A percentile compares a stretch with the other conserved stretches of the same genome.
phyloP scores from a whole-genome alignment of 2,113 vertebrate genomes.

The Phodopus roborovskii region DNA sequence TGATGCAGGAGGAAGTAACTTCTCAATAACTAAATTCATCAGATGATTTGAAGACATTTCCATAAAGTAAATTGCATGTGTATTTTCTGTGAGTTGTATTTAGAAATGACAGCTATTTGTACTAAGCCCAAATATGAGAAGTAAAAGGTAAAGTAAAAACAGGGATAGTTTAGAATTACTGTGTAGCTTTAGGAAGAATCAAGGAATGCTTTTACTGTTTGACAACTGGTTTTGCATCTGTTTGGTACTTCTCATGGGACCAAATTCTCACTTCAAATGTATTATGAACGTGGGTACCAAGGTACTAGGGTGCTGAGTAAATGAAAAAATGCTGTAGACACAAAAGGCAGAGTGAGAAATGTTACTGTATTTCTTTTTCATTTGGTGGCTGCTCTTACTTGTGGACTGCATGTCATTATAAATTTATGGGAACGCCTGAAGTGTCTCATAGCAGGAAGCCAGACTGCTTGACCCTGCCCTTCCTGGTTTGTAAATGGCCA shows the following conservation, averaged over 20 bases:
- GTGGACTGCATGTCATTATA: neutral
- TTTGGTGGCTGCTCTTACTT: neutral
- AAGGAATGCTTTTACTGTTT: neutral
- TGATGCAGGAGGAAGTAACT: constrained; percentile 16
- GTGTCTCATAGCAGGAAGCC: constrained; percentile 65
- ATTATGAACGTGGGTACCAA: constrained; percentile 7
- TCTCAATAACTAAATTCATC: constrained; percentile 12
- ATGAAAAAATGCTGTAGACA: neutral
- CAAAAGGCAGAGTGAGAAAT: neutral
- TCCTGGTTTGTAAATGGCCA: constrained; percentile 66
- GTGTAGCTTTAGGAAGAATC: neutral
- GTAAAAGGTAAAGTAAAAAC: neutral
- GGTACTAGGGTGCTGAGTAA: neutral
- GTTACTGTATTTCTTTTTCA: neutral
- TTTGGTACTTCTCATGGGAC: too few species aligned
- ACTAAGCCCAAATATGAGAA: neutral
- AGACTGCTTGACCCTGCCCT: constrained; percentile 53
- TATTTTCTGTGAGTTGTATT: constrained; percentile 26
- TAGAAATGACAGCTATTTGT: neutral
- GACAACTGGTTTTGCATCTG: neutral
- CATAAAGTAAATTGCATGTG: neutral
- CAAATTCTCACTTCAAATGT: too few species aligned
- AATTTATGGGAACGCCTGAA: constrained; percentile 45
- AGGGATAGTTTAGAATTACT: neutral
- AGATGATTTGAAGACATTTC: constrained; percentile 40